These are phyloP conservation scores for Drusus annulatus DNA, from an alignment of 1,140 invertebrate species.

Conservation along the genomic window DNA sequence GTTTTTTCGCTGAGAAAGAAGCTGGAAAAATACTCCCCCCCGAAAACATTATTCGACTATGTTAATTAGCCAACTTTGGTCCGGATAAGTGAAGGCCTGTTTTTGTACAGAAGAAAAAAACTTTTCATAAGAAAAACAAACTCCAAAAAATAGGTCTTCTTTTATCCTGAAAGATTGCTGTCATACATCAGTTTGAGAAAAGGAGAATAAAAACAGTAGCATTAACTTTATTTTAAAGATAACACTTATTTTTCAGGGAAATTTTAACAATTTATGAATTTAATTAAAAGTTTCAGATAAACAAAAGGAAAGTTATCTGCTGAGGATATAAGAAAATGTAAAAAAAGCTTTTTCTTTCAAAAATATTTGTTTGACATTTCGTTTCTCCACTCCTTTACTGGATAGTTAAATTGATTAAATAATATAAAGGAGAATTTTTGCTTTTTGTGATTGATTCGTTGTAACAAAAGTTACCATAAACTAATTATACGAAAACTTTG, in stretches of 20 bases:
- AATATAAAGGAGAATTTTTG: too few relatives aligned
- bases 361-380: too few relatives aligned
- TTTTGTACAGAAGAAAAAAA: background rate
- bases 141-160: conserved; percentile 11
- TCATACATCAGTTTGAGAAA: conserved; percentile 24
- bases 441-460: too few relatives aligned
- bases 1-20: too few relatives aligned
- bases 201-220: conserved; percentile 1
- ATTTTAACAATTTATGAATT: conserved; percentile 35
- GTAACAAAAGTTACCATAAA: too few relatives aligned
- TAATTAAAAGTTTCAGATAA: conserved; percentile 39
- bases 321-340: background rate
- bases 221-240: conserved; percentile 26
- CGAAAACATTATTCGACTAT: background rate
- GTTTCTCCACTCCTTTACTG: too few relatives aligned
- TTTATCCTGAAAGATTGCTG: conserved; percentile 29
- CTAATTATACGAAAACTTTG: too few relatives aligned
- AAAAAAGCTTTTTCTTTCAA: too few relatives aligned
- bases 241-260: conserved; percentile 4
- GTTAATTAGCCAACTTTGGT: conserved; percentile 14
- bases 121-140: conserved; percentile 21
- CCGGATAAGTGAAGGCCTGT: background rate
- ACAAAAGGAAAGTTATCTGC: conserved; percentile 15
- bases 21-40: background rate
- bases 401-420: too few relatives aligned